Conservation (phyloP, 1,140 invertebrate genomes). For the Nymphalis io region DNA sequence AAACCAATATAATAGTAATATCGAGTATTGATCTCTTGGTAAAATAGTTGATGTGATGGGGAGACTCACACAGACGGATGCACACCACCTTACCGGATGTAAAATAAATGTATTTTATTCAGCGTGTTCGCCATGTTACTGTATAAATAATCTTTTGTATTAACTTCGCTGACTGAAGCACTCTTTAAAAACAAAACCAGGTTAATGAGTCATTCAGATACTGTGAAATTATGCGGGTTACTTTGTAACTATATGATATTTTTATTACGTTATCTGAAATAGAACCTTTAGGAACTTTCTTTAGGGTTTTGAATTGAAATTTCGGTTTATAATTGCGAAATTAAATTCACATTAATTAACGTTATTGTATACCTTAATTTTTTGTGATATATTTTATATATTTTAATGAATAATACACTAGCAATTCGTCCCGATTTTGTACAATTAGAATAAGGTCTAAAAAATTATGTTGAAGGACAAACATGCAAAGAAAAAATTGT, state of each 20-base stretch:
- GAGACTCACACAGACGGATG: too few species aligned
- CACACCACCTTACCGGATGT: not conserved
- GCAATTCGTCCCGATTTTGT: too few species aligned
- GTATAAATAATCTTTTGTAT: slow-evolving; percentile 25
- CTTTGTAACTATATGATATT: slow-evolving; percentile 5
- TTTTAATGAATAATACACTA: too few species aligned
- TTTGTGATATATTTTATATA: too few species aligned
- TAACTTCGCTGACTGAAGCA: slow-evolving; percentile 24
- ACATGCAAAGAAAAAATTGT: too few species aligned
- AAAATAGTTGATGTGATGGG: too few species aligned
- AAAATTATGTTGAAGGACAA: too few species aligned
- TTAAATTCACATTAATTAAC: not conserved
- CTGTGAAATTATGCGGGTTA: slow-evolving; percentile 17
- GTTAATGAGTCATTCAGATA: slow-evolving; percentile 30
- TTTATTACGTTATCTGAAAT: not conserved
- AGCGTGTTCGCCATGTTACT: slow-evolving; percentile 2
- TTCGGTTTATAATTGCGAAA: not conserved
- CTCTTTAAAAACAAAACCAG: slow-evolving; percentile 30
- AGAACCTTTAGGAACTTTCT: not conserved
- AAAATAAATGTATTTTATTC: slow-evolving; percentile 12
- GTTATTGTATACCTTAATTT: too few species aligned
- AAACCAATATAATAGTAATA: too few species aligned
- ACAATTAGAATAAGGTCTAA: too few species aligned
- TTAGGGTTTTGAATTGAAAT: too few species aligned
- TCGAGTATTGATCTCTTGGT: too few species aligned